Percentiles rank a stretch among this genome's conserved stretches.
These are phyloP conservation scores for Helogale parvula DNA, from an alignment of 2,113 vertebrate species.

Conservation along the genomic window DNA sequence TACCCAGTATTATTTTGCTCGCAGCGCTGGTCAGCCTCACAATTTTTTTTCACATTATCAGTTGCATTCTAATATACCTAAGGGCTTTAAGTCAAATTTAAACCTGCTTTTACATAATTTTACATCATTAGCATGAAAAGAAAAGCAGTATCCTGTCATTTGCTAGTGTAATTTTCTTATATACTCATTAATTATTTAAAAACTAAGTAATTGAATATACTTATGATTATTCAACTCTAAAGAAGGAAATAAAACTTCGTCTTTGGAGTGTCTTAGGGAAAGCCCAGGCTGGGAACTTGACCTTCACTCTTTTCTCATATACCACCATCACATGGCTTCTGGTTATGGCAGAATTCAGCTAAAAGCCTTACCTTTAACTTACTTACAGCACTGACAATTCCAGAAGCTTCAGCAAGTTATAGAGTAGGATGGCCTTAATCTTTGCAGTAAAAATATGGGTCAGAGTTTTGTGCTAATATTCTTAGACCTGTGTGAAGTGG, in stretches of 20 bases:
- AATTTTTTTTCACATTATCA: neutral
- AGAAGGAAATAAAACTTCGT: neutral
- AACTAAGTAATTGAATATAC: neutral
- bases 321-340: neutral
- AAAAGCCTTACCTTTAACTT: neutral
- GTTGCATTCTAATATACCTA: neutral
- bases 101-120: neutral
- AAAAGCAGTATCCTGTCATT: neutral
- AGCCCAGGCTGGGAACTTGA: accelerated
- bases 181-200: neutral
- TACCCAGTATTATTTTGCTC: neutral
- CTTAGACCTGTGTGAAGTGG: neutral
- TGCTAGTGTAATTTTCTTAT: neutral
- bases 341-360: neutral
- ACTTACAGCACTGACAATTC: neutral
- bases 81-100: neutral
- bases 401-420: neutral
- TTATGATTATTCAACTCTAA: neutral
- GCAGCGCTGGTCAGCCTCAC: neutral
- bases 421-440: neutral
- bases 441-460: neutral
- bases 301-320: neutral
- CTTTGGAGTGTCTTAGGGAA: neutral
- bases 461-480: neutral
- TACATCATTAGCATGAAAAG: neutral